Evolutionary conservation across 2,113 vertebrate species (phyloP), one percentile per base, ranked within the genome.

Genomic region (Hiodon tergisus): DNA sequence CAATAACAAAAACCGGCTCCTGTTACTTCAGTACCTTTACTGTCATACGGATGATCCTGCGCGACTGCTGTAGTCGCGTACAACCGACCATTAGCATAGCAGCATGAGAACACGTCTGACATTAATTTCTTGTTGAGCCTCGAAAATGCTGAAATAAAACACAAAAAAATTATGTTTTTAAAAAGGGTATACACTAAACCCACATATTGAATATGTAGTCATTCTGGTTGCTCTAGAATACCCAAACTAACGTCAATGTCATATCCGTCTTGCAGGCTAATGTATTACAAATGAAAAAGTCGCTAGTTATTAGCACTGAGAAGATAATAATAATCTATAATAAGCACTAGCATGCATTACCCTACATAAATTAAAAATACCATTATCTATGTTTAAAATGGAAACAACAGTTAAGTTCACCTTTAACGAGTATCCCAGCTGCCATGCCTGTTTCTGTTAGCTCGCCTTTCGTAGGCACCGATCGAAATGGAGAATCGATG

Each of bases 361-460:
- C 10, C 9, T n/a, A 11, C 9, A 4, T 2, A 59, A 11, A 11
- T 59, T 59, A 59, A 59, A 59, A 71, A 71, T 50, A 59, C 46
- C 14, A 16, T 16, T 4, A 60, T 8, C 47, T 7, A 59, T 4
- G 10, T 13, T 48, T 69, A 50, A 74, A n/a, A 67, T 13, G 13
- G 17, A 67, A 54, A 11, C 54, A 50, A n/a, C 31, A 48, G 53
- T 50, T 52, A 53, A 67, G 51, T 76, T 80, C 85, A 92, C 91
- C 90, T 90, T 81, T 90, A 0, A 76, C 71, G 4, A 91, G 65
- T 0, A 82, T 66, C 52, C 86, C 81, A 0, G 80, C 16, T 0
- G 90, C 89, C 91, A 92, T 92, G 88, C 83, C 87, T 73, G 62
- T 47, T 72, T 9, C 16, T 14, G 9, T 11, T 47, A n/a, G n/a